Base-by-base conservation (phyloP, 2,888 invertebrate genomes). In the Leucania comma region DNA sequence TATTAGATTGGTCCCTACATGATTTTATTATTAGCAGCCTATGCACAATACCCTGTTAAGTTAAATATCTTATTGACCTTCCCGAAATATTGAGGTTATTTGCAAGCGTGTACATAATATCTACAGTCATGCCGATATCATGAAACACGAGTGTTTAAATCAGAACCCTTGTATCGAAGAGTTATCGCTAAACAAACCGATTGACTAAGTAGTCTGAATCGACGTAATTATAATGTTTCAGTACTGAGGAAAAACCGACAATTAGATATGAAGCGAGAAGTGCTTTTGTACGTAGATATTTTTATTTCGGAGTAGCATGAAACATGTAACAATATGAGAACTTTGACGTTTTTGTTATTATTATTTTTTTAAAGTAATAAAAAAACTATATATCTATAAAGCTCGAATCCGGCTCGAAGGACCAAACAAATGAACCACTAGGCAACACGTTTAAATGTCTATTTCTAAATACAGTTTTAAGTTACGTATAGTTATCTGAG, bases 71-170 rank as follows among this genome's bases (percentile, higher is more conserved):
- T 51, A 68, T 42, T 68, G 14, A 48, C 22, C 26, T 29, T 24
- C 71, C 24, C 54, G 5, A 35, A 32, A 32, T 46, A 60, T 26
- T 35, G 53, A 61, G 29, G 61, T 56, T 56, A 24, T 38, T 54
- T n/a, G 24, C 58, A 57, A 32, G 29, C 20, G 17, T 51, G 20
- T 35, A 46, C 14, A n/a, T 29, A 24, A 35, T 46, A 64, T 38
- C 57, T 10, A 58, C 63, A 72, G n/a, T 65, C 46, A 68, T 20
- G 22, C 56, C 50, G 75, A 35, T 68, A 68, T 51, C 42, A 72
- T 66, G 67, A 80, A 84, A 84, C 84, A 76, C 79, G 66, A 88
- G 84, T 87, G 86, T 70, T 82, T 83, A 89, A 90, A 88, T 88
- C 88, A 89, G 62, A 88, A 88, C 78, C 75, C 76, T 69, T 90